phyloP scores from a whole-genome alignment of 2,888 invertebrate genomes.

The Aporophyla lueneburgensis region DNA sequence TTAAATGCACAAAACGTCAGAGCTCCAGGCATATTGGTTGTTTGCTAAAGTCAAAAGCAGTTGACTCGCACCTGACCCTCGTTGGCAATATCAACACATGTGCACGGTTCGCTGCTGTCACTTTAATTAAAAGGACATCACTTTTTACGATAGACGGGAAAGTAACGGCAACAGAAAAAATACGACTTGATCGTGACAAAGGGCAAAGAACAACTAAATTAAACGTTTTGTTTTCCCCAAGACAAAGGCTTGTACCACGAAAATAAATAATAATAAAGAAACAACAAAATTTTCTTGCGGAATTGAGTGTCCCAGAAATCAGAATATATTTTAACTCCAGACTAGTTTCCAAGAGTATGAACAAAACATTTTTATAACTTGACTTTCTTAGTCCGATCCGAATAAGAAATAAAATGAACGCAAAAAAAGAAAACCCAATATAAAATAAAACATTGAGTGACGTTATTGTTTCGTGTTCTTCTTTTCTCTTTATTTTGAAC shows the following conservation, averaged over 20 bases:
- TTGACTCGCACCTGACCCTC: conserved; percentile 72
- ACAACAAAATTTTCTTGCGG: conserved; percentile 7
- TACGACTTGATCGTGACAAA: conserved; percentile 13
- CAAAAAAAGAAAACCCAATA: conserved; percentile 58
- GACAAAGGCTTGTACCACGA: conserved; percentile 5
- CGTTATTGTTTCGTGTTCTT: conserved; percentile 65
- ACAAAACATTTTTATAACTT: conserved; percentile 46
- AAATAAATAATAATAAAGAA: conserved; percentile 38
- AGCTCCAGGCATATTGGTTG: conserved; percentile 63
- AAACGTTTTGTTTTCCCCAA: background rate
- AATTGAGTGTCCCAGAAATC: conserved; percentile 26
- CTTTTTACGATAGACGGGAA: conserved; percentile 70
- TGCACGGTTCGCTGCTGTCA: conserved; percentile 72
- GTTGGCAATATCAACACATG: conserved; percentile 69
- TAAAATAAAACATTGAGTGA: conserved; percentile 64
- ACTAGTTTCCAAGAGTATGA: conserved; percentile 37
- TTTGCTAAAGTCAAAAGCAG: conserved; percentile 59
- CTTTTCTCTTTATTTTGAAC: conserved; percentile 61
- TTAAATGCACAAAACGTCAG: conserved; percentile 33
- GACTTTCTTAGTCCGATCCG: conserved; percentile 53
- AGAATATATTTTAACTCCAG: conserved; percentile 27
- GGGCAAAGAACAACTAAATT: conserved; percentile 11
- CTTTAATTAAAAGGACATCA: conserved; percentile 77
- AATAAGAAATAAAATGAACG: conserved; percentile 60
- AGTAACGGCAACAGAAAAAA: conserved; percentile 54